phyloP scores from a whole-genome alignment of 2,113 vertebrate genomes.

The Ptilorrhoa leucosticta region DNA sequence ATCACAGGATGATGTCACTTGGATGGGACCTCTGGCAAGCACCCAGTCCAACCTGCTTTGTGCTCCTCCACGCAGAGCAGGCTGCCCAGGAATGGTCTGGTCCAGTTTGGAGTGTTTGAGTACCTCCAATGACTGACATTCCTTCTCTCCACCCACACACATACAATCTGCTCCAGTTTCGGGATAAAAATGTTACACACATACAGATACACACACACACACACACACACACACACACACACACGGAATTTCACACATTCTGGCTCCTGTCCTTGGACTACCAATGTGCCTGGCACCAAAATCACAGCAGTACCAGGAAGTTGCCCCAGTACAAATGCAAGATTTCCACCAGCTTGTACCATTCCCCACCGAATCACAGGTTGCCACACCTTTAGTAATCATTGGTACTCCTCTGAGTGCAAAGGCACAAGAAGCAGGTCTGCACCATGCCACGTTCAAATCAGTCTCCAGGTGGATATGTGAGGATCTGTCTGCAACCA shows the following conservation, averaged over 20 bases:
- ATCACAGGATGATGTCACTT: background rate
- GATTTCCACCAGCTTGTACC: background rate
- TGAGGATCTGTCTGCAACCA: background rate
- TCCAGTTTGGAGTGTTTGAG: background rate
- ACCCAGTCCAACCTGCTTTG: background rate
- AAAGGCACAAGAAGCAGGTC: background rate
- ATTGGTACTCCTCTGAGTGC: no score
- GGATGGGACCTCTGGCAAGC: background rate
- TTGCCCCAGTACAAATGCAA: background rate
- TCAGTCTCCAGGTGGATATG: background rate
- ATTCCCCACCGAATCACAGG: rapidly evolving
- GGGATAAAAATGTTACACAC: background rate
- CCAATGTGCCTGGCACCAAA: background rate
- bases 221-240: no score
- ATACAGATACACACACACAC: rapidly evolving
- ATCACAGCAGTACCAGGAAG: background rate
- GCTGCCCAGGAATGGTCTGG: background rate
- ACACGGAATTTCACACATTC: background rate
- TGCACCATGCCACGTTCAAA: rapidly evolving
- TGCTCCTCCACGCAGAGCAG: background rate
- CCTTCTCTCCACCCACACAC: background rate
- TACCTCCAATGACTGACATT: background rate
- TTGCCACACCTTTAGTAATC: rapidly evolving
- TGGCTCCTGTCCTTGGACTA: background rate
- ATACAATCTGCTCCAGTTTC: background rate